Evolutionary conservation across 1,140 invertebrate genomes (phyloP), one percentile per base, ranked within the genome.

Genomic region (Condylostylus longicornis): DNA sequence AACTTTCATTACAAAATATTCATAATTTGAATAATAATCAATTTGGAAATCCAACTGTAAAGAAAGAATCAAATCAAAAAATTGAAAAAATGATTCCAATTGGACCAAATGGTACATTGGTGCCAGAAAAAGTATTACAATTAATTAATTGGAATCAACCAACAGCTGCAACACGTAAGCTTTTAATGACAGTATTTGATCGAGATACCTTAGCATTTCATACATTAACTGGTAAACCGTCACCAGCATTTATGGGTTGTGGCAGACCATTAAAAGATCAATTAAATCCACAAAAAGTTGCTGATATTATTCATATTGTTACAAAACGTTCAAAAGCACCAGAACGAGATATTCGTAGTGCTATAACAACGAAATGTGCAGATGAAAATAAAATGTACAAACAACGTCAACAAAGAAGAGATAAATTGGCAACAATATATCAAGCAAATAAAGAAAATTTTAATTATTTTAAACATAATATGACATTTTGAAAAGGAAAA

Each of bases 301-400:
- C 50, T 4, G 62, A 65, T 20, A 64, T 65, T 23, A 42, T 64
- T 9, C 37, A 52, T 1, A 43, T 47, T 14, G 54, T 64, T 4
- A 40, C 40, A 12, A 48, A 40, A 13, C 50, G 46, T 13, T 62
- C 54, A 5, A 43, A 46, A 0, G 52, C 56, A 15, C 49, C 47
- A 18, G 50, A 53, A 40, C 48, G 53, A 5, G 35, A 49, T 12
- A 58, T 63, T 5, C 35, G 49, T 19, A 43, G 43, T 33, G 48
- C 65, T 12, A 72, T 74, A 15, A 71, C 68, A 15, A 66, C 65
- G 0, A 72, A 71, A 51, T 71, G 69, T 47, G 65, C 67, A 1
- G 69, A 71, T 41, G 69, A 70, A 42, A 64, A 64, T 17, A 73
- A 71, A 51, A 71, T 72, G 62, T 57, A 49, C 33, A 55, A 49